Evolutionary conservation across 2,888 invertebrate genomes (phyloP).

Genomic region (Tenthredo livida): DNA sequence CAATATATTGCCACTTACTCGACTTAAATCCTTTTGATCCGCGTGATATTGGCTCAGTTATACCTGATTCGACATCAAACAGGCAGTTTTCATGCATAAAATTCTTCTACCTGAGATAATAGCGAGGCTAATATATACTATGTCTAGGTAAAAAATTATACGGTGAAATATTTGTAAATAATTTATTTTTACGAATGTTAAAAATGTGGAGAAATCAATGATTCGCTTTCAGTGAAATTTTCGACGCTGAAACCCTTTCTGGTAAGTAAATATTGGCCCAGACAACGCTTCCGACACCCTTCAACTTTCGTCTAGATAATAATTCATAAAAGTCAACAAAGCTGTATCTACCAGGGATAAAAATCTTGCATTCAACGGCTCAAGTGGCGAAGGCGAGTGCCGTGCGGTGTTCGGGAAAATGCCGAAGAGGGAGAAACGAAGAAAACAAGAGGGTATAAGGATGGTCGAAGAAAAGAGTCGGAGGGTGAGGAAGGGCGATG

Average conservation of each 20-base stretch:
- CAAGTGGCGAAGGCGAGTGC: conserved; percentile 46
- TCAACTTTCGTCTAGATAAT: conserved; percentile 47
- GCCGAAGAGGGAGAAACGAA: background rate
- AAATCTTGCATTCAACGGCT: conserved; percentile 45
- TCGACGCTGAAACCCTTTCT: conserved; percentile 32
- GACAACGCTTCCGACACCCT: conserved; percentile 46
- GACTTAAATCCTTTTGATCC: conserved; percentile 1
- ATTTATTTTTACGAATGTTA: background rate
- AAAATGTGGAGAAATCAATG: conserved; percentile 13
- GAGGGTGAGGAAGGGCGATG: conserved; percentile 20
- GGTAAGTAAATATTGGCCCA: conserved; percentile 48
- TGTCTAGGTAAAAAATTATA: no score
- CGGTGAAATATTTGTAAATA: background rate
- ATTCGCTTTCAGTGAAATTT: conserved; percentile 4
- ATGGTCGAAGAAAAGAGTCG: background rate
- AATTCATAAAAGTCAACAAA: conserved; percentile 53
- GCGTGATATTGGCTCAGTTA: conserved; percentile 15
- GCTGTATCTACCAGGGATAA: conserved; percentile 33
- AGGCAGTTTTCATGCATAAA: background rate
- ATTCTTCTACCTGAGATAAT: background rate
- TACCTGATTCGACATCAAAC: conserved; percentile 26
- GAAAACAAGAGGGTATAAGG: background rate
- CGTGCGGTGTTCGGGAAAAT: background rate
- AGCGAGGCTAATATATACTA: no score
- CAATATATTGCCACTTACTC: conserved; percentile 26